Conservation (phyloP, 2,888 invertebrate genomes). For the Monochamus alternatus region DNA sequence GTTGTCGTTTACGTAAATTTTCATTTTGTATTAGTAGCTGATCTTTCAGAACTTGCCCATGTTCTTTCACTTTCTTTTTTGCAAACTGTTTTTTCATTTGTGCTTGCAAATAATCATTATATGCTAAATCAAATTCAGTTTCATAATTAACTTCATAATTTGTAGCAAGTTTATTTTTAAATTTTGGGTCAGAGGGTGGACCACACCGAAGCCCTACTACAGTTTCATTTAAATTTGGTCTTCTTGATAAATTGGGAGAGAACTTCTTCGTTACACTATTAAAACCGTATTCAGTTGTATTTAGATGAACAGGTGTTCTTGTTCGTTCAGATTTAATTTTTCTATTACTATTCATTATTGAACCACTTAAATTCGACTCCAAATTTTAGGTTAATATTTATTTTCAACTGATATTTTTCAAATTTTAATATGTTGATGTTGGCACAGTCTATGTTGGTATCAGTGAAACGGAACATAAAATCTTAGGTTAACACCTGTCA, state of each 20-base stretch:
- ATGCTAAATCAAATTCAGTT: constrained; percentile 39
- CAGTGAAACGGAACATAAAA: background rate
- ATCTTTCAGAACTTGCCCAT: constrained; percentile 29
- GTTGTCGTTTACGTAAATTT: constrained; percentile 32
- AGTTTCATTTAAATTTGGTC: constrained; percentile 35
- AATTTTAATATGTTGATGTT: background rate
- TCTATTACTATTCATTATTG: constrained; percentile 27
- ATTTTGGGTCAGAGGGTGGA: constrained; percentile 7
- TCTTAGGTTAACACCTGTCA: no score
- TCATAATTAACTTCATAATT: constrained; percentile 23
- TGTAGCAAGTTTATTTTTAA: constrained; percentile 34
- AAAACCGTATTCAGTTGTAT: constrained; percentile 28
- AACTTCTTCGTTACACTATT: constrained; percentile 34
- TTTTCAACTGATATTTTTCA: background rate
- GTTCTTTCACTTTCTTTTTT: constrained; percentile 26
- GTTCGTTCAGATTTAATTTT: constrained; percentile 19
- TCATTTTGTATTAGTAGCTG: constrained; percentile 33
- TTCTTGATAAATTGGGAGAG: constrained; percentile 26
- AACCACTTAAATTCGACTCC: background rate
- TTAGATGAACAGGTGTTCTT: constrained; percentile 36
- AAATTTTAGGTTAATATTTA: background rate
- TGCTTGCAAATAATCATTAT: constrained; percentile 41
- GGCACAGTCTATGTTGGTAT: background rate
- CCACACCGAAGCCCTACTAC: background rate
- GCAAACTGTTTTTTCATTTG: constrained; percentile 32